phyloP scores from a whole-genome alignment of 2,113 vertebrate genomes.

The Pluvialis apricaria region DNA sequence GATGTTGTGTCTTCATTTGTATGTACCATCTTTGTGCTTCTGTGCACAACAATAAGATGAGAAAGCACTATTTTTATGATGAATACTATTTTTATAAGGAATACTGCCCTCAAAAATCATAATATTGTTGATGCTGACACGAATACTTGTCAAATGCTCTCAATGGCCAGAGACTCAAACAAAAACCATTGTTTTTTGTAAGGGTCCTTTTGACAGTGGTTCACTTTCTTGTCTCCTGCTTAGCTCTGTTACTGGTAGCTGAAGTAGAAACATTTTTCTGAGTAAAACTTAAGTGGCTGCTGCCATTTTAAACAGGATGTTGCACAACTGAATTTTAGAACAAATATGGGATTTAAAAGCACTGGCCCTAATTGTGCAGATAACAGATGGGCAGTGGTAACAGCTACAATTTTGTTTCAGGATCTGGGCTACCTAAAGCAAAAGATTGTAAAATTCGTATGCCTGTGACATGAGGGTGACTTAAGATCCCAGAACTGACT shows the following conservation, averaged over 20 bases:
- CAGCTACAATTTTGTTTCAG: background rate
- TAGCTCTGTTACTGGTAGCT: background rate
- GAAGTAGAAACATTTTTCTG: background rate
- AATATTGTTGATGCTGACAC: background rate
- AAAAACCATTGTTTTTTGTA: fast-evolving
- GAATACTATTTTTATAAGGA: background rate
- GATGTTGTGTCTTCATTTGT: background rate
- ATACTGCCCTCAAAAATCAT: background rate
- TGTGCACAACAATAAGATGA: background rate
- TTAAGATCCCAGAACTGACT: background rate
- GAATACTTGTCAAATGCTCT: background rate
- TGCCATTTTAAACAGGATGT: background rate
- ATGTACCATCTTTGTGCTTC: background rate
- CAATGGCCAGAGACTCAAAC: background rate
- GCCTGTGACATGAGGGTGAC: background rate
- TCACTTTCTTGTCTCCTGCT: background rate
- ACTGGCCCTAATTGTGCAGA: background rate
- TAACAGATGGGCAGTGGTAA: background rate
- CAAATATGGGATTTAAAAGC: background rate
- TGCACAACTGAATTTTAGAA: background rate
- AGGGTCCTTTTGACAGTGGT: background rate
- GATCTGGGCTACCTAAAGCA: background rate
- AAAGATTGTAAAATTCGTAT: background rate
- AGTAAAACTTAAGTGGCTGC: background rate
- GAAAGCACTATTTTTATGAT: background rate